These are phyloP conservation scores for Sympetrum striolatum DNA, from an alignment of 2,888 invertebrate species.

Conservation along the genomic window DNA sequence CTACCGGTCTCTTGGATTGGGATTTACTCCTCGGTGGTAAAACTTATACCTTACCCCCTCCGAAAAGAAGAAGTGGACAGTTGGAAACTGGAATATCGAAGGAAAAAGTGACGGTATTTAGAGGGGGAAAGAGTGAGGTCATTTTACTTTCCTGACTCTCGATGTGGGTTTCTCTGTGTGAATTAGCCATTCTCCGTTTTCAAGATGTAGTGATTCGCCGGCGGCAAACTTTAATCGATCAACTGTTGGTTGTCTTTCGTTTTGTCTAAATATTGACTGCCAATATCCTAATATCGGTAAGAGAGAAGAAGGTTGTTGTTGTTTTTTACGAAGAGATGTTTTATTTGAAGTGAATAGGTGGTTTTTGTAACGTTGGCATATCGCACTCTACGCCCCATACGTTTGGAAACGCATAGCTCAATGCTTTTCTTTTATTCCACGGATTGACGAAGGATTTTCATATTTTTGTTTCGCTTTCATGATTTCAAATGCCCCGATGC, in stretches of 20 bases:
- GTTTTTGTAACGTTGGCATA: slow-evolving; percentile 27
- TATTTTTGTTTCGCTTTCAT: no score
- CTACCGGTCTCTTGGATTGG: slow-evolving; percentile 38
- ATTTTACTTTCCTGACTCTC: slow-evolving; percentile 21
- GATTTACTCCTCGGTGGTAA: slow-evolving; percentile 24
- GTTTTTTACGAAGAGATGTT: slow-evolving; percentile 17
- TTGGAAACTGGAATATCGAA: not conserved
- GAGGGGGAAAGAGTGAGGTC: slow-evolving; percentile 15
- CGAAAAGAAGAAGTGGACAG: not conserved
- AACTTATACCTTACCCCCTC: slow-evolving; percentile 3
- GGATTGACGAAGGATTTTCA: no score
- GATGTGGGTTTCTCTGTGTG: slow-evolving; percentile 38
- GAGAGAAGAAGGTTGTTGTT: slow-evolving; percentile 19
- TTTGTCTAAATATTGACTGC: slow-evolving; percentile 33
- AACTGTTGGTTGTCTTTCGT: slow-evolving; percentile 31
- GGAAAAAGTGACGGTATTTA: not conserved
- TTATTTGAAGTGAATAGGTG: slow-evolving; percentile 25
- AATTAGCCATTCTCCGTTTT: slow-evolving; percentile 23
- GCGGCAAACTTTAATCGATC: slow-evolving; percentile 10
- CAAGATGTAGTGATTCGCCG: slow-evolving; percentile 28
- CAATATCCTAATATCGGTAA: slow-evolving; percentile 34
- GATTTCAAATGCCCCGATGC: no score
- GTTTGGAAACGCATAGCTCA: no score
- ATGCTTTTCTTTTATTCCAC: no score
- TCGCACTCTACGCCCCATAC: not conserved